These are phyloP conservation scores for Sarcophaga caerulescens DNA, from an alignment of 2,888 invertebrate species.

Conservation along the genomic window DNA sequence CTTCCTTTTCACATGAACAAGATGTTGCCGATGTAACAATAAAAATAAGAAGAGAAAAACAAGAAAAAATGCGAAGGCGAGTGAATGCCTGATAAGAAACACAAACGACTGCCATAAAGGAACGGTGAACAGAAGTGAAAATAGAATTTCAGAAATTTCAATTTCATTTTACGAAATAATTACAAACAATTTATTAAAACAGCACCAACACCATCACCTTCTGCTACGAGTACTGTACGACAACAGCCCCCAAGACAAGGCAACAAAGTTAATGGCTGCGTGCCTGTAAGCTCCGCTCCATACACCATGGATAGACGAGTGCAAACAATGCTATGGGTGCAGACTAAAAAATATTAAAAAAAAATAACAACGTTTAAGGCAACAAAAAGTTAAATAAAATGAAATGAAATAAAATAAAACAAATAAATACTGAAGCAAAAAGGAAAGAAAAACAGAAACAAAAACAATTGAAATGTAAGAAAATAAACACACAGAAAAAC, in stretches of 20 bases:
- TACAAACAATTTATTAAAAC: conserved; percentile 53
- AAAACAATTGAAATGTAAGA: neutral
- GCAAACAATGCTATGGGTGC: too few species aligned
- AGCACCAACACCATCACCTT: neutral
- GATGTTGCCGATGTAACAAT: neutral
- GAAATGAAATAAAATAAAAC: conserved; percentile 18
- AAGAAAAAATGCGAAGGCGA: neutral
- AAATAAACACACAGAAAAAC: too few species aligned
- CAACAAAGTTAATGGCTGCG: neutral
- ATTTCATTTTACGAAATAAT: conserved; percentile 64
- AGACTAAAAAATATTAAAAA: neutral
- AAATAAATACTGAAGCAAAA: neutral
- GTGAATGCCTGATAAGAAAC: too few species aligned
- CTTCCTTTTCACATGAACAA: neutral
- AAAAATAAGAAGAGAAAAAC: neutral
- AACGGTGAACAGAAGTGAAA: conserved; percentile 5
- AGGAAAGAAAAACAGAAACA: neutral
- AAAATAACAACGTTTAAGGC: neutral
- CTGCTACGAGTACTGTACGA: neutral
- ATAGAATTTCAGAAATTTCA: conserved; percentile 54
- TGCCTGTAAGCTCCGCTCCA: neutral
- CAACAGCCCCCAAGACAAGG: neutral
- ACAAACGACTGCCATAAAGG: neutral
- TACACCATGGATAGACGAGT: too few species aligned
- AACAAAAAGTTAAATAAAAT: conserved; percentile 14